A percentile compares a stretch with the other conserved stretches of the same genome.
phyloP scores from a whole-genome alignment of 2,113 vertebrate species.

The Callopanchax toddi region DNA sequence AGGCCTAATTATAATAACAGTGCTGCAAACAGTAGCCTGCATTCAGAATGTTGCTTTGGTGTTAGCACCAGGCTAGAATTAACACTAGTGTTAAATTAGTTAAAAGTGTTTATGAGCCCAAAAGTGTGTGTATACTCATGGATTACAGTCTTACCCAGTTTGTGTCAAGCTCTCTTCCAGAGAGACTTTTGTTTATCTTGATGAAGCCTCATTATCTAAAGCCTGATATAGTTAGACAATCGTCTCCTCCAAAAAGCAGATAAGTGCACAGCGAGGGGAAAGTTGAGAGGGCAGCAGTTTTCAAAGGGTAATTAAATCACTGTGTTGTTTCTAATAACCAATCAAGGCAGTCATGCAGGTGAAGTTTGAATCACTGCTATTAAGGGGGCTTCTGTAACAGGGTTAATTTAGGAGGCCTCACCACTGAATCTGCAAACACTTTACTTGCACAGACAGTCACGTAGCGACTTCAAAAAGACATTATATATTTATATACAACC shows the following conservation, averaged over 20 bases:
- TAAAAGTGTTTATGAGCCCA: background rate
- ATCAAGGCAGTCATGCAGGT: constrained; percentile 67
- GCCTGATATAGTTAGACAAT: constrained; percentile 32
- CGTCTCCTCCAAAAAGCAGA: constrained; percentile 18
- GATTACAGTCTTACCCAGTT: constrained; percentile 21
- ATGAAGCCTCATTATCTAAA: constrained; percentile 51
- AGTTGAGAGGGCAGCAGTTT: constrained; percentile 43
- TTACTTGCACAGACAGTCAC: constrained; percentile 13
- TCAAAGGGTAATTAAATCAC: constrained; percentile 65
- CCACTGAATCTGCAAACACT: constrained; percentile 34
- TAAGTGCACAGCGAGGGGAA: constrained; percentile 10
- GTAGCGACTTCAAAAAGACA: background rate
- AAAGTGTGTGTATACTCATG: background rate
- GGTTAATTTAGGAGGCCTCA: constrained; percentile 45
- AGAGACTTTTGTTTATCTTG: constrained; percentile 21
- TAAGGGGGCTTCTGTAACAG: constrained; percentile 47
- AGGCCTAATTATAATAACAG: too few relatives aligned
- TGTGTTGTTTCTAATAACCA: constrained; percentile 60
- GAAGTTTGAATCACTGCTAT: constrained; percentile 65
- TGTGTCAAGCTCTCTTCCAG: constrained; percentile 29
- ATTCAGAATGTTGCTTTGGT: background rate
- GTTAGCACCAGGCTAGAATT: background rate
- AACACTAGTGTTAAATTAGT: background rate
- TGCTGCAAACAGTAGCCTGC: background rate
- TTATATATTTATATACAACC: background rate